Evolutionary conservation across 2,797 vertebrate genomes (phyloP), one percentile per base, ranked within the genome.

Genomic region (Xerus rutilus): DNA sequence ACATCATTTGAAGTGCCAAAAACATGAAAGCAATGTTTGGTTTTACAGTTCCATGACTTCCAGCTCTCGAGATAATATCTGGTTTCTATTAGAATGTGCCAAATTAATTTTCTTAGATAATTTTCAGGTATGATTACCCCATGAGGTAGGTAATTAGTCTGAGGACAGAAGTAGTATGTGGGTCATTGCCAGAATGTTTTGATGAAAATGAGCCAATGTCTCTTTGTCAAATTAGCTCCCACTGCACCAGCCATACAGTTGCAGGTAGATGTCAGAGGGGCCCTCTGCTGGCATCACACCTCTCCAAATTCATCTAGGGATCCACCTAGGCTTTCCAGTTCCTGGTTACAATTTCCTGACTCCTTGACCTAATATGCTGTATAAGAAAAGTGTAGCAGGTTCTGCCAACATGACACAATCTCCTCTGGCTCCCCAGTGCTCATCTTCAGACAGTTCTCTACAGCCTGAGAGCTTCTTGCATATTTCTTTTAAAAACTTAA

Each of bases 21-120:
- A 47, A 82, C 25, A 35, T 54, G 28, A 74, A 69, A 9, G 30
- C 11, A 32, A 17, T 47, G 15, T 6, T 35, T 59, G 14, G 21
- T 54, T 77, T 77, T 77, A 45, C 21, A 65, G 1, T 57, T 49
- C 65, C 10, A 8, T 30, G 18, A 49, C 39, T 89, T 93, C 70
- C 83, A n/a, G 52, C 10, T 82, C 49, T 78, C 7, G 32, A 32
- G 20, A 52, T 23, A 86, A 21, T 57, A 82, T 13, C 32, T n/a
- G 7, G 6, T 85, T 77, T n/a, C 69, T 93, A 23, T 7, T 74
- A 82, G 91, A 72, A 82, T 59, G 21, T 52, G 21, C 39, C n/a
- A 92, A 91, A 72, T 92, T n/a, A 82, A 65, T 86, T 93, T 13
- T 84, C 21, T 64, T 88, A 84, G 65, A 35, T 57, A 79, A 49